These are phyloP conservation scores for Scolanthus callimorphus DNA, from an alignment of 92 coral and sea anemone species.

Conservation along the genomic window DNA sequence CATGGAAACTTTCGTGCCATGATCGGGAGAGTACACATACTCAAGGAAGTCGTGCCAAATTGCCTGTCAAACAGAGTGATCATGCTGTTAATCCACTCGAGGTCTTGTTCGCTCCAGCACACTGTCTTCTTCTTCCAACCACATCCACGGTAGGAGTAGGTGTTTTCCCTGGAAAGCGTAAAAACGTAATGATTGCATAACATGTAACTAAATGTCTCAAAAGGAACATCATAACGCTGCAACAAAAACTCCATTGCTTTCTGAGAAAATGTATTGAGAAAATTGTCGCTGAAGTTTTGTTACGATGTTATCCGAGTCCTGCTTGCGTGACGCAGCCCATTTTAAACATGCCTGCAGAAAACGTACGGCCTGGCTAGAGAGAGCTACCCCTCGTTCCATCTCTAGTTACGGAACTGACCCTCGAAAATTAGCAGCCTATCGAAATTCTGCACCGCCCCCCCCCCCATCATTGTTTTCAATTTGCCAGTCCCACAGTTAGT, in stretches of 20 bases:
- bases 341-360: not conserved
- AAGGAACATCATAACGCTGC: not conserved
- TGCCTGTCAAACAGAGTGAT: constrained; percentile 17
- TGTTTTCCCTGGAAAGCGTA: too few species aligned
- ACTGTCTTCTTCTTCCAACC: constrained; percentile 26
- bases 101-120: constrained; percentile 25
- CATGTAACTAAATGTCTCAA: too few species aligned
- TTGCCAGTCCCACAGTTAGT: too few species aligned
- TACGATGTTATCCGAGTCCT: not conserved
- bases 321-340: not conserved
- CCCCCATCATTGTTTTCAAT: too few species aligned
- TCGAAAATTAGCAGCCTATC: too few species aligned
- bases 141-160: constrained; percentile 38
- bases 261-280: not conserved
- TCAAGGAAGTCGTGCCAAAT: constrained; percentile 38
- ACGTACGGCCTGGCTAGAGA: too few species aligned
- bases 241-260: not conserved
- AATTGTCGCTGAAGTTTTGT: not conserved
- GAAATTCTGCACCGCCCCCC: too few species aligned
- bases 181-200: not conserved
- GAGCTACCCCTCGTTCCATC: too few species aligned
- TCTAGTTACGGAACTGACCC: too few species aligned
- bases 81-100: constrained; percentile 26
- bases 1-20: constrained; percentile 17
- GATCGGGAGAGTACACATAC: constrained; percentile 11